Evolutionary conservation across 2,113 vertebrate genomes (phyloP).

Genomic region (Pionites leucogaster): DNA sequence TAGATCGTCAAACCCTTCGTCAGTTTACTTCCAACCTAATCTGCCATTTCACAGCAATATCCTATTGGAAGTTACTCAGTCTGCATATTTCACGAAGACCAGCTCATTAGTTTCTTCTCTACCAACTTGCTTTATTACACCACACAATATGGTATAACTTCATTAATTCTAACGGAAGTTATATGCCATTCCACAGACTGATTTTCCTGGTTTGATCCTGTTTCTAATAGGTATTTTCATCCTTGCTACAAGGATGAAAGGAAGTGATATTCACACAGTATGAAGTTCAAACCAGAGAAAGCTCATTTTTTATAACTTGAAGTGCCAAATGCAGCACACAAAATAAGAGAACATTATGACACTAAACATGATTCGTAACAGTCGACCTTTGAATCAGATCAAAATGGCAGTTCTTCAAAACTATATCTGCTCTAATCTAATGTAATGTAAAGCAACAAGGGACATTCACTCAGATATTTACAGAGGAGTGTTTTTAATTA

Average conservation of each 20-base stretch:
- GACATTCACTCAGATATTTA: not conserved
- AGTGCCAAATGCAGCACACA: not conserved
- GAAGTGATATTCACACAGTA: not conserved
- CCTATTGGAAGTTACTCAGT: not conserved
- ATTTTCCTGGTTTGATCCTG: not conserved
- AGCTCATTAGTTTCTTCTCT: not conserved
- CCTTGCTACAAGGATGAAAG: not conserved
- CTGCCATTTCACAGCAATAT: not conserved
- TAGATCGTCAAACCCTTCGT: not conserved
- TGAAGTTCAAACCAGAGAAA: not conserved
- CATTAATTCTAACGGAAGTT: not conserved
- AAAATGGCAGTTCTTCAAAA: not conserved
- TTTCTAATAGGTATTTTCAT: not conserved
- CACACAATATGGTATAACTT: not conserved
- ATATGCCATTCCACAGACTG: not conserved
- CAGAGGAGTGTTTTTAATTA: constrained; percentile 15
- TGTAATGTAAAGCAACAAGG: not conserved
- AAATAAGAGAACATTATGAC: not conserved
- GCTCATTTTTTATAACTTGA: not conserved
- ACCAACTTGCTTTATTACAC: not conserved
- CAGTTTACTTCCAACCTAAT: not conserved
- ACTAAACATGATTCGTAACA: not conserved
- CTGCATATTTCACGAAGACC: not conserved
- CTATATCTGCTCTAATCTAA: not conserved
- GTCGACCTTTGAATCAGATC: not conserved